Percentiles rank a stretch among this genome's conserved stretches.
These are phyloP conservation scores for Sesamia inferens DNA, from an alignment of 2,888 invertebrate species.

Conservation along the genomic window DNA sequence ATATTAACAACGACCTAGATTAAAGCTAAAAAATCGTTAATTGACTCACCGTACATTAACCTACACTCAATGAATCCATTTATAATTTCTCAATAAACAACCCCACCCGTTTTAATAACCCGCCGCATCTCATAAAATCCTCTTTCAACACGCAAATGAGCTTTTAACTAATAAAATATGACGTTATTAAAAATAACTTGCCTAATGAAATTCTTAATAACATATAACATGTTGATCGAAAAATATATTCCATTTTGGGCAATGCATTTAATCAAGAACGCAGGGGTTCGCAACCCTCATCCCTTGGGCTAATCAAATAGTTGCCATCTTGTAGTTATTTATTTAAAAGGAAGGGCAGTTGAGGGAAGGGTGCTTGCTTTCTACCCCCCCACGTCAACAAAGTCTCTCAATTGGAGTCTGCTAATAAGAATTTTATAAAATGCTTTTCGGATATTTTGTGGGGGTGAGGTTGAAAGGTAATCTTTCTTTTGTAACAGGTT, in stretches of 20 bases:
- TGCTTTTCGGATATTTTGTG: slow-evolving; percentile 60
- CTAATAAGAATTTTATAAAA: slow-evolving; percentile 88
- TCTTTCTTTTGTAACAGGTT: slow-evolving; percentile 23
- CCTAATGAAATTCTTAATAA: slow-evolving; percentile 73
- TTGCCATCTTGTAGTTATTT: slow-evolving; percentile 81
- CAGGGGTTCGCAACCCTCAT: slow-evolving; percentile 69
- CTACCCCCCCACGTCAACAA: slow-evolving; percentile 77
- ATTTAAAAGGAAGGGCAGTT: slow-evolving; percentile 73
- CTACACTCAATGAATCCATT: slow-evolving; percentile 36
- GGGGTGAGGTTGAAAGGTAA: slow-evolving; percentile 21
- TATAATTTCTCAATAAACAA: slow-evolving; percentile 45
- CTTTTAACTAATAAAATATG: slow-evolving; percentile 58
- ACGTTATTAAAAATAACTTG: slow-evolving; percentile 62
- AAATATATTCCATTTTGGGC: slow-evolving; percentile 81
- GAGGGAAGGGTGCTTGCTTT: slow-evolving; percentile 67
- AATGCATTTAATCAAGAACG: slow-evolving; percentile 79
- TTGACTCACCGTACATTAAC: slow-evolving; percentile 22
- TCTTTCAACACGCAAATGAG: slow-evolving; percentile 46
- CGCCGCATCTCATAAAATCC: slow-evolving; percentile 51
- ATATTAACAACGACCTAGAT: slow-evolving; percentile 3
- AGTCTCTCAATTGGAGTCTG: slow-evolving; percentile 72
- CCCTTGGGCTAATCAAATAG: slow-evolving; percentile 85
- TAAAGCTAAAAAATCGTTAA: slow-evolving; percentile 4
- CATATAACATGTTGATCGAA: slow-evolving; percentile 75
- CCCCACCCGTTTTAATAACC: slow-evolving; percentile 39